Base-by-base conservation (phyloP, 2,888 invertebrate genomes). In the Escarpia spicata region DNA sequence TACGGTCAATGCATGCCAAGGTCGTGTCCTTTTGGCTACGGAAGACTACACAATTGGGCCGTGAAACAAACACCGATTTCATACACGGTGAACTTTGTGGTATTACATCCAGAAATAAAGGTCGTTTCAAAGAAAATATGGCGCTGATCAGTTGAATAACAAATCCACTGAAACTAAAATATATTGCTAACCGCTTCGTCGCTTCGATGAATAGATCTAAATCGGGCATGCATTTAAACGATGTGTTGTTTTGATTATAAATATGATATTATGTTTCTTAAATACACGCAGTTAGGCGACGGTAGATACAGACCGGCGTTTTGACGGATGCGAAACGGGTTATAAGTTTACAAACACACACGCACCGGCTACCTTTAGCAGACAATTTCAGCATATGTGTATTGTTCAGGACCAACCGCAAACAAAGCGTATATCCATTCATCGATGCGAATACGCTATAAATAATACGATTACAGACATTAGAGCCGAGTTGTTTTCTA, bases 231-330 rank as follows among this genome's bases (percentile, higher is more conserved):
- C 75, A 26, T 75, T 6, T 75, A 75, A 75, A 4, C 75, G 75
- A 19, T 75, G 75, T 91, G n/a, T 91, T 91, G 26, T 26, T 43
- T n/a, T 92, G 43, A 43, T 92, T 92, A 60, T 60, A 58, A 43
- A 15, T 43, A 91, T 91, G 31, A 37, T 90, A 90, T 15, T 90
- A 90, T 92, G n/a, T 90, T 0, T 92, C 15, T 90, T 92, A n/a
- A 31, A 91, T 91, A 45, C 37, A 91, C 58, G 45, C 15, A 92
- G 89, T 31, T 90, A 90, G 19, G 45, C 15, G 44, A 90, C 31
- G 8, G 89, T 92, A 90, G 0, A 52, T 90, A 45, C 43, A 45
- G 26, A 92, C 44, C 12, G 26, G 45, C n/a, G n/a, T 31, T 58
- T 92, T 19, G 26, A 92, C 91, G 19, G 44, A 92, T 92, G 15